Base-by-base conservation (phyloP, 2,888 invertebrate genomes). In the Nomada hirtipes region DNA sequence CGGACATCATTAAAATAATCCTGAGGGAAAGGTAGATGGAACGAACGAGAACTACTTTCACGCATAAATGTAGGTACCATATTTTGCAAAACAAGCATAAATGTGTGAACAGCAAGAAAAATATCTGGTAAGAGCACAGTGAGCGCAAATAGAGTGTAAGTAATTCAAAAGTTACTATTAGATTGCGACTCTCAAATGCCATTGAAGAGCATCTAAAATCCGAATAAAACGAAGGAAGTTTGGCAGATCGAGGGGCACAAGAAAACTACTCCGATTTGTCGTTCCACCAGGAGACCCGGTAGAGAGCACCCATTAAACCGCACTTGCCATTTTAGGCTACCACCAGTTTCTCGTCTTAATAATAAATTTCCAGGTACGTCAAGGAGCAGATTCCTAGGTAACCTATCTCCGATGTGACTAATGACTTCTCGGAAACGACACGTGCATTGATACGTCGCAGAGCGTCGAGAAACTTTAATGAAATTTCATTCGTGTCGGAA, bases 381-480 rank as follows among this genome's bases (percentile, higher is more conserved):
- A 50, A 79, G 63, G 29, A 50, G 3, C 69, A 60, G 53, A 29
- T 61, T 44, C 44, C 29, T 57, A 70, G 50, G 20, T 64, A 63
- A 64, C 42, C 44, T 50, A 29, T 15, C 44, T 29, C 47, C 36
- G 75, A 70, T 75, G 23, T 75, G 75, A 79, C 64, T 75, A 75
- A 79, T 60, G 64, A 79, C 70, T 47, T 20, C 13, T 9, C 23
- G 15, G 70, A 57, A 18, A 55, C 57, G 53, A 68, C 23, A 10
- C 64, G 69, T 52, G 74, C 69, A 76, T 69, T 53, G 63, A 72
- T 69, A 69, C 47, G 59, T 71, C 59, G 29, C 36, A 36, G 20
- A 50, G 50, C 52, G 65, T 75, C 68, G 71, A 72, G 76, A 59
- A 79, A 79, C 60, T 79, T 71, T 79, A 63, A 75, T 71, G 68